phyloP scores from a whole-genome alignment of 2,888 invertebrate species.

The Psylliodes chrysocephalus region DNA sequence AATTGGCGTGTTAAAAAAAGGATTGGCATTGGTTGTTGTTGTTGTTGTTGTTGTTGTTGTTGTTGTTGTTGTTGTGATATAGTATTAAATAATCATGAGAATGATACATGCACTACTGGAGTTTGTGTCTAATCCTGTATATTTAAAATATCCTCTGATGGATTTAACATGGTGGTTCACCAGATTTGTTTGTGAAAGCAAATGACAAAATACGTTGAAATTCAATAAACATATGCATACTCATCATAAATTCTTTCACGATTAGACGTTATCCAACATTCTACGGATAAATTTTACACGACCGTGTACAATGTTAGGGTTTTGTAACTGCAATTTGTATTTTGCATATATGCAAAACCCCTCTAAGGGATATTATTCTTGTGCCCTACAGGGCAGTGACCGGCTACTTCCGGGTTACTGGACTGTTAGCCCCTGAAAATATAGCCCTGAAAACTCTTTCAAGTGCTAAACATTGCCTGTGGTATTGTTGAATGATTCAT shows the following conservation, averaged over 20 bases:
- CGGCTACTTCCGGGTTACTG: slow-evolving; percentile 44
- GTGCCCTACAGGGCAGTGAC: slow-evolving; percentile 43
- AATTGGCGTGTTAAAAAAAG: too few species aligned
- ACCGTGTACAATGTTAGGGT: slow-evolving; percentile 11
- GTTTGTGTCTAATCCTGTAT: too few species aligned
- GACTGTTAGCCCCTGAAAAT: slow-evolving; percentile 38
- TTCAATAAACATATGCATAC: not conserved
- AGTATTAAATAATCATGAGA: too few species aligned
- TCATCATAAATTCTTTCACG: slow-evolving; percentile 12
- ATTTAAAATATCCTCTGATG: too few species aligned
- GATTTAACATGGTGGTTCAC: too few species aligned
- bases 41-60: too few species aligned
- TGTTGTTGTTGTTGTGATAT: too few species aligned
- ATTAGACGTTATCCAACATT: slow-evolving; percentile 14
- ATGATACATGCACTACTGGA: too few species aligned
- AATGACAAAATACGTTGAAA: too few species aligned
- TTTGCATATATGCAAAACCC: slow-evolving; percentile 45
- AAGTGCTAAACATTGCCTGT: slow-evolving; percentile 32
- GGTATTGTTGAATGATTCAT: slow-evolving; percentile 26
- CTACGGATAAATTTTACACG: slow-evolving; percentile 14
- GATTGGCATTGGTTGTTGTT: too few species aligned
- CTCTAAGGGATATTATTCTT: slow-evolving; percentile 34
- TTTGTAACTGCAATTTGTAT: slow-evolving; percentile 32
- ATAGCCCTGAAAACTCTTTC: slow-evolving; percentile 36
- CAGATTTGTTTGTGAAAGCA: too few species aligned